These are phyloP conservation scores for Polydrusus tereticollis DNA, from an alignment of 2,888 invertebrate genomes.

Conservation along the genomic window DNA sequence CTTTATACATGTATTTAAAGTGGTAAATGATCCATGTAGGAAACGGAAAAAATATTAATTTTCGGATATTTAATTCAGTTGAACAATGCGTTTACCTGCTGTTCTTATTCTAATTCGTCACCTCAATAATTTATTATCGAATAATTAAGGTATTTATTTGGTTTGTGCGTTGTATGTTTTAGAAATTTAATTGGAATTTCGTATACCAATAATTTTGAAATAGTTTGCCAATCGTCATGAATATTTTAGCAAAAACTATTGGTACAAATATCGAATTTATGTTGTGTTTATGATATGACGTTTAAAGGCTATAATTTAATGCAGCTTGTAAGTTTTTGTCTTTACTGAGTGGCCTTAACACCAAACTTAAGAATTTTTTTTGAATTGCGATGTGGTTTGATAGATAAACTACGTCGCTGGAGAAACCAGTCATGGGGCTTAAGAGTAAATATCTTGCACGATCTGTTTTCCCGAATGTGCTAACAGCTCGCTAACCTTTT, in stretches of 20 bases:
- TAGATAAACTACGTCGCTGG: constrained; percentile 40
- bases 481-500: constrained; percentile 63
- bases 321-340: constrained; percentile 35
- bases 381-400: constrained; percentile 34
- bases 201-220: no score
- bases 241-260: background rate
- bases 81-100: no score
- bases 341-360: constrained; percentile 21
- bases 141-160: no score
- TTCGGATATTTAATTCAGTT: no score
- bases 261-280: background rate
- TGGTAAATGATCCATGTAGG: no score
- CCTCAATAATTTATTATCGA: no score
- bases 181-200: no score
- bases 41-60: no score
- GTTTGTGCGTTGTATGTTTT: no score
- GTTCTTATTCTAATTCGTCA: no score
- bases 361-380: constrained; percentile 50
- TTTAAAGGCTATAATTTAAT: constrained; percentile 19
- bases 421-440: constrained; percentile 57
- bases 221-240: no score
- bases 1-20: no score
- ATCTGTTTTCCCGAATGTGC: constrained; percentile 65
- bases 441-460: constrained; percentile 57
- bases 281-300: background rate